Evolutionary conservation across 2,888 invertebrate species (phyloP).

Genomic region (Steinernema hermaphroditum): DNA sequence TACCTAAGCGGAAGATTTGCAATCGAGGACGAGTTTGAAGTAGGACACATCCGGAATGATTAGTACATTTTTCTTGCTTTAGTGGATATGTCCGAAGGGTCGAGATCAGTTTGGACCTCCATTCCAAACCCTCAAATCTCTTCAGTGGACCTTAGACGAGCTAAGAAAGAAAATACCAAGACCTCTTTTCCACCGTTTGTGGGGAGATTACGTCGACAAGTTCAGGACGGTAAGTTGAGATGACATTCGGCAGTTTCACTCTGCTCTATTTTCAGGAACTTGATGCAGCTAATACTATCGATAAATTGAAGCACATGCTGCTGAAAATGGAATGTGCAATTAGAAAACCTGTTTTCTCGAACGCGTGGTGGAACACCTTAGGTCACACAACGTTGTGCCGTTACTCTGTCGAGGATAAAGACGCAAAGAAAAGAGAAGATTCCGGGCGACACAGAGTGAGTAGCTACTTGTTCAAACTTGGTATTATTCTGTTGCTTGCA

Average conservation of each 20-base stretch:
- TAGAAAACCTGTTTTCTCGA: constrained; percentile 50
- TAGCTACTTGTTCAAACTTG: too few species aligned
- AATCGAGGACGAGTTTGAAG: constrained; percentile 47
- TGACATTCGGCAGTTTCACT: too few species aligned
- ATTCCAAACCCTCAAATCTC: constrained; percentile 41
- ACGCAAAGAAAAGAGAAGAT: constrained; percentile 88
- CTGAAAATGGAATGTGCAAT: constrained; percentile 53
- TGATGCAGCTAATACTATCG: constrained; percentile 35
- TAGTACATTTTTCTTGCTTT: constrained; percentile 3
- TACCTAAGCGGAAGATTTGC: constrained; percentile 70
- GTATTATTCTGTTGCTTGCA: too few species aligned
- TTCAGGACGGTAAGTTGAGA: not conserved
- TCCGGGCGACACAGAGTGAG: too few species aligned
- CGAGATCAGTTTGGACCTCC: constrained; percentile 46
- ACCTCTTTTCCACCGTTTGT: constrained; percentile 12
- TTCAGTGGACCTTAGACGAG: constrained; percentile 46
- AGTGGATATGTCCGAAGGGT: constrained; percentile 46
- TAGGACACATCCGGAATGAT: constrained; percentile 26
- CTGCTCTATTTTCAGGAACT: constrained; percentile 32
- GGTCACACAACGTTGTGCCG: constrained; percentile 80
- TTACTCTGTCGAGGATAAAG: constrained; percentile 84
- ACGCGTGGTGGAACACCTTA: constrained; percentile 55
- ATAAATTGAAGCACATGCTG: constrained; percentile 41
- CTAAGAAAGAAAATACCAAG: constrained; percentile 44
- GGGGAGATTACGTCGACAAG: not conserved